Evolutionary conservation across 2,797 vertebrate species (phyloP), one percentile per base, ranked within the genome.

Genomic region (Coendou prehensilis): DNA sequence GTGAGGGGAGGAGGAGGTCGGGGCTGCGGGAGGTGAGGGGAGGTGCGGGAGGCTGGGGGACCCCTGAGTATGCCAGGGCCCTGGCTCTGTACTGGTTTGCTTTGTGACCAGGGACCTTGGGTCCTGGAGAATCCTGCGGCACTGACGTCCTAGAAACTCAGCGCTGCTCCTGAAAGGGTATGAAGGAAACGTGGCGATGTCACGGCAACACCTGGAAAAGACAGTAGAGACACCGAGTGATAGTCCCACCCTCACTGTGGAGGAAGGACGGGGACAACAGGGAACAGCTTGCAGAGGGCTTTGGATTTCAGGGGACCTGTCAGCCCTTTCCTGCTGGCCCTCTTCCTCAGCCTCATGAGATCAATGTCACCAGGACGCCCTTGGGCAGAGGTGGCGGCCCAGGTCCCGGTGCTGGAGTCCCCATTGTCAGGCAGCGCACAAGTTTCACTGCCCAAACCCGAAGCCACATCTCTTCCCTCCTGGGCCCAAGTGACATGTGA

Each of bases 311-410:
- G 6, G 22, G 30, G n/a, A 10, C 18, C 33, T 30, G 63, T 47
- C 23, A 20, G 56, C 23, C 33, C 13, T 1, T 4, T 63, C 28
- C 81, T 17, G 41, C 67, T 37, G 73, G 54, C 59, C 11, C 54
- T 23, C 76, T 64, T 26, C n/a, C 2, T 64, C 0, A 0, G 50
- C 64, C 80, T 64, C 7, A 33, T 28, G 73, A 94, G 67, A 23
- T 26, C 52, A 9, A 41, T 3, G 28, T 0, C 15, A 0, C 22
- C 1, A 10, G 6, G 11, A 20, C 11, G 9, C 23, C 78, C 28
- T 33, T 18, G 17, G 47, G 26, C 50, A 18, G 47, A 67, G 54
- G 15, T 14, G 33, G 8, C 18, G 41, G 41, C 14, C 1, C 14
- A 56, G 18, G 30, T 15, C 20, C 2, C 1, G 41, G 61, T 26